Evolutionary conservation across 2,113 vertebrate genomes (phyloP), one percentile per base, ranked within the genome.

Genomic region (Hystrix brachyura): DNA sequence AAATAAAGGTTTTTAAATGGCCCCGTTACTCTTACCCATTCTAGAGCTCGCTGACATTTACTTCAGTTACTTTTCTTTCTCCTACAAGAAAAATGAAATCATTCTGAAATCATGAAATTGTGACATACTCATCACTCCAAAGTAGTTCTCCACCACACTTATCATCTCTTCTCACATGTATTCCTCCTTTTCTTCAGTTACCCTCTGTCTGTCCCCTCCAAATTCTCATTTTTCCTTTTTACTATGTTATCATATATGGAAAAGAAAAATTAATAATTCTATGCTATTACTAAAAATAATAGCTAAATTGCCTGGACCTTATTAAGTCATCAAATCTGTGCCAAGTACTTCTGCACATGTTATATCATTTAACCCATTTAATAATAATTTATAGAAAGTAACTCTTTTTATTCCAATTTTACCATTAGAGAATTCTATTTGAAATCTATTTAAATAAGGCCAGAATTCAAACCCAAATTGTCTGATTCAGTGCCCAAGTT

Each of bases 211-310:
- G 5, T n/a, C 55, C 34, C 7, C 53, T 85, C 48, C 13, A 38
- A 69, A 7, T 1, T 19, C 51, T 48, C 12, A 12, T 74, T 78
- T 87, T 19, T 88, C 43, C 34, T 91, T 10, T 60, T 95, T 48
- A 14, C 32, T 82, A 29, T 79, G 53, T 92, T 84, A 85, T 67
- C 53, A 46, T 67, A 81, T 5, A 21, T 84, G 3, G 27, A 93
- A 90, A 91, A 81, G 4, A 27, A 95, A 91, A 92, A 83, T 82
- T 53, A 48, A 51, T 55, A 80, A 86, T 79, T 65, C 27, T 86
- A 3, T 76, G 29, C 21, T 34, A n/a, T 23, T 34, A 34, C 32
- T 91, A 67, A 0, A 71, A 64, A 51, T 55, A 71, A 60, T 51
- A 71, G 34, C n/a, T 59, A 67, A 87, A 79, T 91, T 87, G 43